A percentile compares a stretch with the other conserved stretches of the same genome.
Evolutionary conservation across 2,888 invertebrate species (phyloP).

Genomic region (Sympetrum striolatum): DNA sequence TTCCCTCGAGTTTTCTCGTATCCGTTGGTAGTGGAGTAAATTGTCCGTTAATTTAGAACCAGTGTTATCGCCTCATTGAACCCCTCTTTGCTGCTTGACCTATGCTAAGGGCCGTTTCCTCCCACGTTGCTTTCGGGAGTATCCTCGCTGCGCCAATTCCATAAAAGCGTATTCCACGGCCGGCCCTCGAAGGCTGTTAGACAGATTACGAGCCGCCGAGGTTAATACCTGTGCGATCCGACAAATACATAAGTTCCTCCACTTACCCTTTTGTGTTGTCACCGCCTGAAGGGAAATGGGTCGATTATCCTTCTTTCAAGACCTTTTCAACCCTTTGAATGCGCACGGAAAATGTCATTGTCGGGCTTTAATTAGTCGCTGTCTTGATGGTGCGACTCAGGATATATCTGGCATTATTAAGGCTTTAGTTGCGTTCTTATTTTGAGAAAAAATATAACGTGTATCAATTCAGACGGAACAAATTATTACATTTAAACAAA

Average conservation of each 20-base stretch:
- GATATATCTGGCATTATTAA: too few species aligned
- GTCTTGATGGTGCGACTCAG: background rate
- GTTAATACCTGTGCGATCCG: background rate
- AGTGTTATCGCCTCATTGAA: too few species aligned
- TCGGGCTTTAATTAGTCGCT: background rate
- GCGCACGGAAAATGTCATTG: background rate
- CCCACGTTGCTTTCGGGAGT: too few species aligned
- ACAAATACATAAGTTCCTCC: background rate
- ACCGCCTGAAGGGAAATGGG: background rate
- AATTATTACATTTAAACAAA: too few species aligned
- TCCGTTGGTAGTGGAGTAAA: too few species aligned
- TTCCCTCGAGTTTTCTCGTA: too few species aligned
- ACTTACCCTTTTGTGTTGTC: background rate
- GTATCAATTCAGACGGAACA: too few species aligned
- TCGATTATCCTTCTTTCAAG: background rate
- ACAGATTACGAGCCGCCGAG: background rate
- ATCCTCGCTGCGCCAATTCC: background rate
- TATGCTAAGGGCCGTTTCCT: too few species aligned
- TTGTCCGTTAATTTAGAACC: too few species aligned
- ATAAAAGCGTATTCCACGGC: background rate
- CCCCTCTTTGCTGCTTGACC: too few species aligned
- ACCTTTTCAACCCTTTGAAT: background rate
- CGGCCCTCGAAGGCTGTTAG: background rate
- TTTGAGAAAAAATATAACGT: too few species aligned
- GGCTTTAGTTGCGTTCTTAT: too few species aligned